Evolutionary conservation across 2,797 vertebrate species (phyloP).

Genomic region (Agapornis canus): DNA sequence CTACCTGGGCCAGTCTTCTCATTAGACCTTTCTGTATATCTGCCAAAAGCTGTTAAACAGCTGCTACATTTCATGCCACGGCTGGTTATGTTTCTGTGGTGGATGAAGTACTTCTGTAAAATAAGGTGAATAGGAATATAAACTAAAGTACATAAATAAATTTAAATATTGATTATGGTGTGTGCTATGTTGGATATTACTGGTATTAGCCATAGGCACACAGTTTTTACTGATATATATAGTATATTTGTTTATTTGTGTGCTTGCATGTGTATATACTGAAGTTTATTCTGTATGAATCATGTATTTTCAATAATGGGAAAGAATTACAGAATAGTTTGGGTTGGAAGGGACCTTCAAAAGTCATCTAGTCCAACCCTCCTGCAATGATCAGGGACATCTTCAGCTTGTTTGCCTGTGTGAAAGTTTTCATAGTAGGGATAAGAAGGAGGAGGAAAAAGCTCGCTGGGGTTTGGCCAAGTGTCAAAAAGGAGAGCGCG

Average conservation of each 20-base stretch:
- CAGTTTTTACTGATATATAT: background rate
- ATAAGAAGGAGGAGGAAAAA: background rate
- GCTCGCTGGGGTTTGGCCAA: background rate
- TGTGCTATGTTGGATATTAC: background rate
- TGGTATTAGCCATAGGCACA: background rate
- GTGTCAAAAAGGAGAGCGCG: background rate
- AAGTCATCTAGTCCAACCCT: background rate
- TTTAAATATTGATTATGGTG: background rate
- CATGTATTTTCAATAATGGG: rapidly evolving
- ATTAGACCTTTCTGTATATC: background rate
- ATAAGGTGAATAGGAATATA: background rate
- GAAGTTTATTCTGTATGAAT: background rate
- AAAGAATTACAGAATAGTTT: background rate
- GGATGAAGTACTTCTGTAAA: background rate
- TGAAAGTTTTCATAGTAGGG: background rate
- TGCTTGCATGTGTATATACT: background rate
- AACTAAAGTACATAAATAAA: background rate
- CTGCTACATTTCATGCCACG: background rate
- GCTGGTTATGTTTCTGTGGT: background rate
- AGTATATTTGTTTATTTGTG: background rate
- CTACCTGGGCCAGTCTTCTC: conserved; percentile 20
- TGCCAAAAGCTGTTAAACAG: conserved; percentile 11
- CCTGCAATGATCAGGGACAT: background rate
- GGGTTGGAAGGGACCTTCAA: background rate
- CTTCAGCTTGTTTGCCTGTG: background rate